Percentiles rank a stretch among this genome's conserved stretches.
These are phyloP conservation scores for Micoletzkya japonica DNA, from an alignment of 2,888 invertebrate genomes.

Conservation along the genomic window DNA sequence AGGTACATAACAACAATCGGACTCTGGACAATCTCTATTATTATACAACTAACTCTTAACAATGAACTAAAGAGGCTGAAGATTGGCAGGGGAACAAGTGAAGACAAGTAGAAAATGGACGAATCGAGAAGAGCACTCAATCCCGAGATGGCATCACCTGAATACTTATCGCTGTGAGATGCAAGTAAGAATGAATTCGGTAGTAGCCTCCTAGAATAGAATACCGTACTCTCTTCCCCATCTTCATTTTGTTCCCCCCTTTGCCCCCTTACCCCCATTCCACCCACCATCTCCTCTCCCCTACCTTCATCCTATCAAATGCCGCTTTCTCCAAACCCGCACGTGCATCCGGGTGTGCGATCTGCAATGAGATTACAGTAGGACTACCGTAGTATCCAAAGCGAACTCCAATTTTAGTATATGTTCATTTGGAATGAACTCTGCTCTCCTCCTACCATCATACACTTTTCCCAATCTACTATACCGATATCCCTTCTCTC, in stretches of 20 bases:
- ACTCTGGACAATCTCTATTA: too few relatives aligned
- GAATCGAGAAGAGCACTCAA: too few relatives aligned
- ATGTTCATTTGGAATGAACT: too few relatives aligned
- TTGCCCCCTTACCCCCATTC: too few relatives aligned
- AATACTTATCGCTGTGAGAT: conserved; percentile 17
- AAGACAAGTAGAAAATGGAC: conserved; percentile 12
- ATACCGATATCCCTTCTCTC: too few relatives aligned
- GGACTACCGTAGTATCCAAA: not conserved
- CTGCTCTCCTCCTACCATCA: too few relatives aligned
- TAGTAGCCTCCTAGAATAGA: not conserved
- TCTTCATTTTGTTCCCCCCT: too few relatives aligned
- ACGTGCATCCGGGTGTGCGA: conserved; percentile 86
- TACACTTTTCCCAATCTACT: too few relatives aligned
- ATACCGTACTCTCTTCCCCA: not conserved
- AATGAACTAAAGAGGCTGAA: not conserved
- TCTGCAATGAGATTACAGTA: too few relatives aligned
- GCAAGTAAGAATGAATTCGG: not conserved
- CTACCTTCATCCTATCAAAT: conserved; percentile 73
- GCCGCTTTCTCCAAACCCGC: conserved; percentile 83
- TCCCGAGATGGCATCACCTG: conserved; percentile 27
- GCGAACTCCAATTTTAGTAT: too few relatives aligned
- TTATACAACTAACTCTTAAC: not conserved
- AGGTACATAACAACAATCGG: too few relatives aligned
- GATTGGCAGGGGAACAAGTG: not conserved
- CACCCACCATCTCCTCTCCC: too few relatives aligned